Evolutionary conservation across 1,140 invertebrate species (phyloP).

Genomic region (Protaetia brevitarsis): DNA sequence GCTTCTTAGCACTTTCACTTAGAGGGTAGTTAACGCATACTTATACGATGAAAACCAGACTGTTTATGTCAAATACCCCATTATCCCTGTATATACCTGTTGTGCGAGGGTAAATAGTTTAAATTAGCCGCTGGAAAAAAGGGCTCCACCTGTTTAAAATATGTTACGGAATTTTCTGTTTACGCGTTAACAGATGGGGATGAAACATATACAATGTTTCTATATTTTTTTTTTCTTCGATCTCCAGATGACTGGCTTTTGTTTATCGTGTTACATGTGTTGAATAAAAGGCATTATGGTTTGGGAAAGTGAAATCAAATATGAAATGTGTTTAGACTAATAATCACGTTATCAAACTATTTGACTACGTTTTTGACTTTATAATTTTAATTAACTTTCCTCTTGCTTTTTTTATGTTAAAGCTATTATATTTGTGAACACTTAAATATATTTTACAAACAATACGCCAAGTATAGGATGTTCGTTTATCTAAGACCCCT

Average conservation of each 20-base stretch:
- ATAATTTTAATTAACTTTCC: too few species aligned
- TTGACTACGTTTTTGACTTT: too few species aligned
- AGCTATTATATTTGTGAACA: too few species aligned
- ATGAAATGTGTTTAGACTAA: too few species aligned
- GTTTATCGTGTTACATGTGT: background rate
- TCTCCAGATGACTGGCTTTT: background rate
- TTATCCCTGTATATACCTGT: background rate
- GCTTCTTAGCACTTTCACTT: background rate
- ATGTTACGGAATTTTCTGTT: constrained; percentile 4
- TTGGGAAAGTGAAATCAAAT: too few species aligned
- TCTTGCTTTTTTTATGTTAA: too few species aligned
- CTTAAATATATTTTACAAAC: too few species aligned
- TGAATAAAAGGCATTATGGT: too few species aligned
- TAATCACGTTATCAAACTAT: too few species aligned
- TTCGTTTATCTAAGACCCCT: too few species aligned
- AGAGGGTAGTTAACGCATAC: constrained; percentile 12
- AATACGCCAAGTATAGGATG: too few species aligned
- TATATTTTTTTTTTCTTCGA: background rate
- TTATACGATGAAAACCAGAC: constrained; percentile 2
- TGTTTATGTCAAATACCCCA: constrained; percentile 12
- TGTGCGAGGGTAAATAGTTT: background rate
- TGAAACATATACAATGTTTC: constrained; percentile 2
- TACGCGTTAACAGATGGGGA: background rate
- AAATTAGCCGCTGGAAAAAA: constrained; percentile 16
- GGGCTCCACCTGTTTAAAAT: background rate